Evolutionary conservation across 2,797 vertebrate species (phyloP), one percentile per base, ranked within the genome.

Genomic region (Botia almorhae): DNA sequence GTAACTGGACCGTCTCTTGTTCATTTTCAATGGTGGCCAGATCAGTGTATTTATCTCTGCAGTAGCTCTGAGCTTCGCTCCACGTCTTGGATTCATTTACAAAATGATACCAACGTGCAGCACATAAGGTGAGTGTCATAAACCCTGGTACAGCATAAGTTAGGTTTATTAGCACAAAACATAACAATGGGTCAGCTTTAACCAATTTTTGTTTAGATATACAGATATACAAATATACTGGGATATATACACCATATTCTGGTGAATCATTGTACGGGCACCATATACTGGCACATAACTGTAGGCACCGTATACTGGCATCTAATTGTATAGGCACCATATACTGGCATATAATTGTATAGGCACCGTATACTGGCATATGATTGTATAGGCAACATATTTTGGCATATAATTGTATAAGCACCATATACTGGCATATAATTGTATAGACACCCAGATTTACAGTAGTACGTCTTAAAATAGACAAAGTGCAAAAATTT

Each of bases 21-120:
- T 5, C 0, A 51, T 56, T 69, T 0, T 6, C 13, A 17, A 87
- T 10, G 0, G 80, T 84, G 61, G 79, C 85, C 17, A 90, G 83
- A 67, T 90, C 88, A 19, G 2, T 39, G 33, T 61, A 61, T 61
- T 61, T 61, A 6, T 61, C 26, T 29, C 60, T 61, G 7, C 60
- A 61, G 23, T 61, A 82, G 0, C 1, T 50, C 84, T 83, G 87
- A 68, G 90, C 87, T 0, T 83, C 82, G 55, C 33, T 5, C 88
- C 89, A 92, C 19, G 69, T 87, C 83, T 65, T 83, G 3, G 2
- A 4, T 3, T 0, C 7, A 2, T 46, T 21, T 10, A 88, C 74
- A 16, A 33, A 58, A 4, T 19, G 6, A 23, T 56, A 73, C 21
- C 65, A 50, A 16, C 48, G 50, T 55, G 74, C 2, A 10, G 64